These are phyloP conservation scores for Graphium colonna DNA, from an alignment of 2,888 invertebrate species.

Conservation along the genomic window DNA sequence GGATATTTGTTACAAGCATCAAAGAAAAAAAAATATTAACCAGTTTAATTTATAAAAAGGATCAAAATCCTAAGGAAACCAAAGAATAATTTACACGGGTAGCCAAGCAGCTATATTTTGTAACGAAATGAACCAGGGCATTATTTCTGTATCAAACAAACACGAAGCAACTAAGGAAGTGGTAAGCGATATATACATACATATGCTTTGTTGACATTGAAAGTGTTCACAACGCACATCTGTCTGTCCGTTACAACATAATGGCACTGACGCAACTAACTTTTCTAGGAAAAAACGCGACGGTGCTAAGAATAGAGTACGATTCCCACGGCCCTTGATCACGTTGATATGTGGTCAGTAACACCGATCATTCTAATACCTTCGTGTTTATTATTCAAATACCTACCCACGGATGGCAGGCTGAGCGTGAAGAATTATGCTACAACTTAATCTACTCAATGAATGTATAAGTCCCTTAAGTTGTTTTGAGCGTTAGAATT, in stretches of 20 bases:
- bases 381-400: conserved; percentile 3
- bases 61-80: too few species aligned
- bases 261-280: conserved; percentile 11
- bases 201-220: background rate
- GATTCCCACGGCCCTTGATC: conserved; percentile 31
- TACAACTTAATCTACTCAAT: background rate
- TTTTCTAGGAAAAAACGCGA: conserved; percentile 30
- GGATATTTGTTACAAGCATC: too few species aligned
- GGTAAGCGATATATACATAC: too few species aligned
- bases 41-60: too few species aligned
- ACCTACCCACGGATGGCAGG: background rate
- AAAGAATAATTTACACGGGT: too few species aligned
- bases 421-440: background rate
- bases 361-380: conserved; percentile 3
- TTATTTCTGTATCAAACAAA: too few species aligned
- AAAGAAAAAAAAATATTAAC: too few species aligned
- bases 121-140: too few species aligned
- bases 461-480: too few species aligned
- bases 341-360: conserved; percentile 16
- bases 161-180: too few species aligned
- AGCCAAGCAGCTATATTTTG: too few species aligned
- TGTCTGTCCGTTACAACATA: background rate
- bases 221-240: background rate
- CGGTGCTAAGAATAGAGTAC: conserved; percentile 29
- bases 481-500: too few species aligned